A percentile compares a stretch with the other conserved stretches of the same genome.
Evolutionary conservation across 1,140 invertebrate genomes (phyloP).

Genomic region (Drosophila kohkoa): DNA sequence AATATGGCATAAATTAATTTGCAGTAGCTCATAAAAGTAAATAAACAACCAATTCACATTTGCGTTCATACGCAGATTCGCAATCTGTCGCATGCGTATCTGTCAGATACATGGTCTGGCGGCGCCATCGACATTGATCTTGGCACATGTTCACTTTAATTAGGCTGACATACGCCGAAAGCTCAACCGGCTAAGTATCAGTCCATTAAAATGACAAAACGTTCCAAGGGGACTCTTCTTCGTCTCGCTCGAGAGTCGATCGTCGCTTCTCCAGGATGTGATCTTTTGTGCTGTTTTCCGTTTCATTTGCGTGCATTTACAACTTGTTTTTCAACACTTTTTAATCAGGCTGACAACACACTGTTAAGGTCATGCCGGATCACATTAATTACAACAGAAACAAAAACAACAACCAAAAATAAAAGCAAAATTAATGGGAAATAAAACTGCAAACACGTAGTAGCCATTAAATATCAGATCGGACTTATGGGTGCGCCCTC

Average conservation of each 20-base stretch:
- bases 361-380: slow-evolving; percentile 75
- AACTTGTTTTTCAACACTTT: slow-evolving; percentile 80
- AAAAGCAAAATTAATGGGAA: slow-evolving; percentile 45
- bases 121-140: slow-evolving; percentile 78
- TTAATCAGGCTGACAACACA: slow-evolving; percentile 77
- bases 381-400: slow-evolving; percentile 72
- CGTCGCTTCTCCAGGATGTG: slow-evolving; percentile 15
- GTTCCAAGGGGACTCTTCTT: slow-evolving; percentile 7
- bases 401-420: neutral
- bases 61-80: slow-evolving; percentile 37
- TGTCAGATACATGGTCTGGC: slow-evolving; percentile 51
- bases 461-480: slow-evolving; percentile 62
- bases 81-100: slow-evolving; percentile 50
- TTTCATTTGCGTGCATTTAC: slow-evolving; percentile 62
- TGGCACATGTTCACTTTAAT: slow-evolving; percentile 80
- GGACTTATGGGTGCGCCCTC: slow-evolving; percentile 40
- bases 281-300: slow-evolving; percentile 48
- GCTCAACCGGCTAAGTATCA: slow-evolving; percentile 30
- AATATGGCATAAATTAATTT: slow-evolving; percentile 73
- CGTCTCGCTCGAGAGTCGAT: neutral
- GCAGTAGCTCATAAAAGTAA: slow-evolving; percentile 53
- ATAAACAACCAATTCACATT: slow-evolving; percentile 27
- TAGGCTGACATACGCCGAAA: slow-evolving; percentile 65
- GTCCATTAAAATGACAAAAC: slow-evolving; percentile 77
- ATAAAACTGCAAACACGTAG: slow-evolving; percentile 65